Base-by-base conservation (phyloP, 2,888 invertebrate species). In the Balanococcus diminutus region DNA sequence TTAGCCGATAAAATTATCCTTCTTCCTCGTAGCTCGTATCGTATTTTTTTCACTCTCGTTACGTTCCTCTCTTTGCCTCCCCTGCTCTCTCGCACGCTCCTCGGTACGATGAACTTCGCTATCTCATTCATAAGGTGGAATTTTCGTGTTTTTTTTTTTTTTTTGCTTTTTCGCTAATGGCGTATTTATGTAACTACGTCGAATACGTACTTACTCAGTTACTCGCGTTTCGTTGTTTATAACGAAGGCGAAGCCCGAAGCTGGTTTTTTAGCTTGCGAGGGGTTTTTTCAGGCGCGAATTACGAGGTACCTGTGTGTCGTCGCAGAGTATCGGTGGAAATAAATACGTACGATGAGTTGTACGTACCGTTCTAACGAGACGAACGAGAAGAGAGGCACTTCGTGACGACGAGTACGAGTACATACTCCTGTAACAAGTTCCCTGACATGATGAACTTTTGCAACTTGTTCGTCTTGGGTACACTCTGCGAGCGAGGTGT, bases 1-100 rank as follows among this genome's bases (percentile, higher is more conserved):
- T 79, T 79, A 79, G 28, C 75, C 75, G 75, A 79, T 32, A 79
- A 79, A 79, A 79, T 79, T 79, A 36, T 79, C 75, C 36, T 79
- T 19, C 36, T 79, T 19, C 36, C 36, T n/a, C 75, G 75, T 4
- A 9, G 36, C 75, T 36, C 75, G 75, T 79, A 19, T n/a, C n/a
- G n/a, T 36, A 79, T 36, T 36, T 79, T 56, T 36, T 32, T 61
- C 75, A 1, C 36, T 2, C 75, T 32, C 72, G 31, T 72, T 72
- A 31, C 72, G 16, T 19, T 14, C 11, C n/a, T 4, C 67, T 14
- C 67, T 46, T n/a, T n/a, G n/a, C 16, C 16, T 28, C 28, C 28
- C 1, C 28, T 28, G 5, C 8, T 14, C 56, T 9, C 28, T 67
- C 25, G 2, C 16, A 9, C 14, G 14, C 46, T 16, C 5, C 16